Conservation (phyloP, 2,113 vertebrate genomes). For the Agelaius phoeniceus region DNA sequence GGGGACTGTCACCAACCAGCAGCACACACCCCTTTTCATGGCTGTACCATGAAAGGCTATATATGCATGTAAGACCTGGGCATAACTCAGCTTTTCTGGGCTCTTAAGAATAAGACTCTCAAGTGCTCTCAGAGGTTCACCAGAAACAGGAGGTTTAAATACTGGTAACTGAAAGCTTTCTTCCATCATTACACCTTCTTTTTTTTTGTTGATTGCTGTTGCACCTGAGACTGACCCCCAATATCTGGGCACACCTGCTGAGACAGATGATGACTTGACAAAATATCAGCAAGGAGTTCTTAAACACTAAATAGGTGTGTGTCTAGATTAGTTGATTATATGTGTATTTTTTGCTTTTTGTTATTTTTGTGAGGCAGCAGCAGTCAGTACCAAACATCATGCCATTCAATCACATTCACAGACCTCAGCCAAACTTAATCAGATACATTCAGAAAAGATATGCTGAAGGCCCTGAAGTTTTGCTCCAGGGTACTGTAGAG, state of each 20-base stretch:
- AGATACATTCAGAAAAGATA: neutral
- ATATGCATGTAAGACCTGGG: neutral
- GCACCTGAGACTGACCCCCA: neutral
- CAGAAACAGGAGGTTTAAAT: neutral
- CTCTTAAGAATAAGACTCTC: neutral
- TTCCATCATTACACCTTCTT: neutral
- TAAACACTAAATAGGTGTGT: neutral
- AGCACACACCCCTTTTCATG: neutral
- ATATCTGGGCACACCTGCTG: neutral
- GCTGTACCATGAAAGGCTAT: neutral
- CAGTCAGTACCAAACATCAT: neutral
- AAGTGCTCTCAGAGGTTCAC: neutral
- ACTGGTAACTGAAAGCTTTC: neutral
- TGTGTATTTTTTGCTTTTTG: neutral
- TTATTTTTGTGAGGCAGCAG: neutral
- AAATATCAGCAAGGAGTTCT: neutral
- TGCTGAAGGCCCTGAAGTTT: neutral
- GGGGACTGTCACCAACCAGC: neutral
- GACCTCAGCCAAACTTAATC: neutral
- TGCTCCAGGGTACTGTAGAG: neutral
- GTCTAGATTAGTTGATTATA: neutral
- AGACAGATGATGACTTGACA: neutral
- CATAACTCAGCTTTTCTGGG: neutral
- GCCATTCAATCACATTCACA: constrained; percentile 8
- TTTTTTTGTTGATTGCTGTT: neutral